Evolutionary conservation across 2,113 vertebrate species (phyloP).

Genomic region (Perca schrenkii): DNA sequence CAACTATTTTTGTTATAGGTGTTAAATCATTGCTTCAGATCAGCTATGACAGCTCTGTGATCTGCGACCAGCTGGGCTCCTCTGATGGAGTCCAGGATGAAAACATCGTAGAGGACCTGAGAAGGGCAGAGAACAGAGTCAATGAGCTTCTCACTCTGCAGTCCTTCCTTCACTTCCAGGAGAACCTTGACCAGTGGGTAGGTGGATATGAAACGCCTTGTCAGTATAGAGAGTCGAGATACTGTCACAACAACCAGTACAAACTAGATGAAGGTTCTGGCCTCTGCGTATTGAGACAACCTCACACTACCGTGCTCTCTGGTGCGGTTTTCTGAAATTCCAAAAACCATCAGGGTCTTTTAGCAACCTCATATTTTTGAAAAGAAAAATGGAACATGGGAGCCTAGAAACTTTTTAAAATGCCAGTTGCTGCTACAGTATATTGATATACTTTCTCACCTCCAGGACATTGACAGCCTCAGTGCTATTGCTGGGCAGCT

Average conservation of each 20-base stretch:
- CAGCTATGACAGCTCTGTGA: not conserved
- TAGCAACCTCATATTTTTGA: not conserved
- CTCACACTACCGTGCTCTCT: not conserved
- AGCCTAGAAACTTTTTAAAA: not conserved
- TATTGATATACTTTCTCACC: not conserved
- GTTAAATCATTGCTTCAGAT: constrained; percentile 11
- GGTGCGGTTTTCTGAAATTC: too few species aligned
- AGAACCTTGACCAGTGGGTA: constrained; percentile 44
- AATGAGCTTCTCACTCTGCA: constrained; percentile 76
- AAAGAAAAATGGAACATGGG: not conserved
- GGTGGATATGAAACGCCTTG: not conserved
- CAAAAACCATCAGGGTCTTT: not conserved
- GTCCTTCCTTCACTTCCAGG: constrained; percentile 69
- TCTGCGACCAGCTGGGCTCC: constrained; percentile 51
- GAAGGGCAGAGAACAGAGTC: constrained; percentile 80
- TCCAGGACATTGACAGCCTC: constrained; percentile 23
- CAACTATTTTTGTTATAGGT: constrained; percentile 19
- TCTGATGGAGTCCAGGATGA: constrained; percentile 68
- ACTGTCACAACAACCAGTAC: not conserved
- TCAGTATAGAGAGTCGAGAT: not conserved
- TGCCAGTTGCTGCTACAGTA: not conserved
- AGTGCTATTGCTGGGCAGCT: constrained; percentile 49
- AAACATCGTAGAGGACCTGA: constrained; percentile 77
- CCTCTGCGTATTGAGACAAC: not conserved
- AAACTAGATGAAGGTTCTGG: not conserved